Percentiles rank a stretch among this genome's conserved stretches.
Evolutionary conservation across 2,797 vertebrate species (phyloP).

Genomic region (Rhodeus uyekii): DNA sequence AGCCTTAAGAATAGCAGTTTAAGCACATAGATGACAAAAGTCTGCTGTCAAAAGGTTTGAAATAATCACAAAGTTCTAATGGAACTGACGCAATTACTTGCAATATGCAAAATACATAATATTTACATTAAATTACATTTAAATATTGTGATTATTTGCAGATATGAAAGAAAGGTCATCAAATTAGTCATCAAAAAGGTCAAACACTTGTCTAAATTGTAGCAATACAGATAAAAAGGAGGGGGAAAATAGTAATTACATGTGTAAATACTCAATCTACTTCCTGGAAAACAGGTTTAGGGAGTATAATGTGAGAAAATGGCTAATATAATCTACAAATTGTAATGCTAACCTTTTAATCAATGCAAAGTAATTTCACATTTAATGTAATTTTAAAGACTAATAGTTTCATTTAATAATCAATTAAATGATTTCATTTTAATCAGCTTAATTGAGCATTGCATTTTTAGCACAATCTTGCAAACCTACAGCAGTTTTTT

Average conservation of each 20-base stretch:
- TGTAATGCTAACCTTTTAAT: not conserved
- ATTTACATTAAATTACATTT: not conserved
- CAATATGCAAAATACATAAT: too few species aligned
- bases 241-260: not conserved
- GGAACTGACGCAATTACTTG: not conserved
- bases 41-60: not conserved
- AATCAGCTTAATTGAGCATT: not conserved
- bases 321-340: not conserved
- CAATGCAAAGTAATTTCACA: not conserved
- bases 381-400: not conserved
- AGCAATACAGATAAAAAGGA: not conserved
- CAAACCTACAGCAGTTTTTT: not conserved
- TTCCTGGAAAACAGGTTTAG: not conserved
- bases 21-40: not conserved
- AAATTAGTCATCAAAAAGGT: not conserved
- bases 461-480: not conserved
- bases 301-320: not conserved
- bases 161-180: not conserved
- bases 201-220: not conserved
- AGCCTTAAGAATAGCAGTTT: not conserved
- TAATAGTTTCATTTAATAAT: not conserved
- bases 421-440: not conserved
- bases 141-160: not conserved
- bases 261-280: not conserved
- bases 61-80: not conserved